These are phyloP conservation scores for Protonemura montana DNA, from an alignment of 2,888 invertebrate genomes.

Conservation along the genomic window DNA sequence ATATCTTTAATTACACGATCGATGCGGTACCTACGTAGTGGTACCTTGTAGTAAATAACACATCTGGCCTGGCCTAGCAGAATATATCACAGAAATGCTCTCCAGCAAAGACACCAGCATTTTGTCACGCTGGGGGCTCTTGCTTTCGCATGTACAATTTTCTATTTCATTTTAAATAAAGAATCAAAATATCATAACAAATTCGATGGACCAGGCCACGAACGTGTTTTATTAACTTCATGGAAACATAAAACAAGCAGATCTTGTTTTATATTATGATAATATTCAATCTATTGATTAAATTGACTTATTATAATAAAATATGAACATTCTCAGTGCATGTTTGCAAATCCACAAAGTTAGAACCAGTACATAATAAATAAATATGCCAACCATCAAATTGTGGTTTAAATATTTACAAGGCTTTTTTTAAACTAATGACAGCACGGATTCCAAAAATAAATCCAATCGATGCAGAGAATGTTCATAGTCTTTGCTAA, in stretches of 20 bases:
- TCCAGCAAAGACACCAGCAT: conserved; percentile 28
- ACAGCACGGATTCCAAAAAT: neutral
- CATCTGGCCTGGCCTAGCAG: conserved; percentile 60
- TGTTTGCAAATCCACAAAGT: neutral
- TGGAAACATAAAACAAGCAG: neutral
- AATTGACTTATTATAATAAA: neutral
- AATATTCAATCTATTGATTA: neutral
- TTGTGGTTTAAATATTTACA: neutral
- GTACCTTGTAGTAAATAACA: conserved; percentile 14
- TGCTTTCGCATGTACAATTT: conserved; percentile 33
- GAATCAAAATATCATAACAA: conserved; percentile 47
- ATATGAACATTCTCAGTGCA: neutral
- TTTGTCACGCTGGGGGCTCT: neutral
- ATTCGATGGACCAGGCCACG: conserved; percentile 49
- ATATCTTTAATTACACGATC: conserved; percentile 38
- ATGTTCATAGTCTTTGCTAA: conserved; percentile 43
- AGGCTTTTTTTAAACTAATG: neutral
- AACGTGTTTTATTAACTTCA: conserved; percentile 40
- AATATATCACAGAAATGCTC: conserved; percentile 60
- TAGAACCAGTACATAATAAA: neutral
- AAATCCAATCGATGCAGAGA: conserved; percentile 38
- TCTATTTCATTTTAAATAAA: conserved; percentile 37
- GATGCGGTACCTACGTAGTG: conserved; percentile 14
- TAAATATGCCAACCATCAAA: neutral
- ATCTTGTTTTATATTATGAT: neutral